Base-by-base conservation (phyloP, 1,140 invertebrate species). In the Drosophila lacteicornis region DNA sequence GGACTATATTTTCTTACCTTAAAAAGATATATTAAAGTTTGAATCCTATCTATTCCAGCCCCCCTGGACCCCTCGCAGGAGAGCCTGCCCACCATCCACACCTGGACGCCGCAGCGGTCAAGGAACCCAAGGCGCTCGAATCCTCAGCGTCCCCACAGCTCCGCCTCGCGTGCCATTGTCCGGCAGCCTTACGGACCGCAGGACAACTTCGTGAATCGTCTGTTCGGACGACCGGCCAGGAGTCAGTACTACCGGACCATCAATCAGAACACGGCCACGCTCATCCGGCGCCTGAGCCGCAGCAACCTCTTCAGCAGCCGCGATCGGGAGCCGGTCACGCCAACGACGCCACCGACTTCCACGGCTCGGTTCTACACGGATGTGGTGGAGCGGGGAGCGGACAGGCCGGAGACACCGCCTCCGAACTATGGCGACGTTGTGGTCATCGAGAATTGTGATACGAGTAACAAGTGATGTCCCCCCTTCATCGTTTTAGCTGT, bases 231-330 rank as follows among this genome's bases (percentile, higher is more conserved):
- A 15, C 91, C 91, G 17, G 87, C 84, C 8, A 76, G 91, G 33
- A 83, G 74, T 56, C 87, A 90, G 58, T 91, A 91, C 62, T 92
- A 92, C 80, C 87, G 91, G 13, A 78, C 87, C 4, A 81, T 92
- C 12, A 92, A 92, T 79, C 83, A 91, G 62, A 92, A 92, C 30
- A 91, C 91, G 15, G 91, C 91, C 27, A 86, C 85, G 42, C 67
- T 92, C 8, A 91, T 92, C 40, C 71, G 91, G 49, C 87, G 91
- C 2, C 55, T 92, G 33, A 92, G 91, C 56, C 91, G 84, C 4
- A 92, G 91, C 45, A 92, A 92, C 70, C 65, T 92, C 3, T 91
- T 92, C 42, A 90, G 58, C 27, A 90, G 59, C 55, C 86, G 90
- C 15, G 80, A 81, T 67, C 80, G 87, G 27, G 83, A 84, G 42